Evolutionary conservation across 2,888 invertebrate species (phyloP), one percentile per base, ranked within the genome.

Genomic region (Acleris laterana): DNA sequence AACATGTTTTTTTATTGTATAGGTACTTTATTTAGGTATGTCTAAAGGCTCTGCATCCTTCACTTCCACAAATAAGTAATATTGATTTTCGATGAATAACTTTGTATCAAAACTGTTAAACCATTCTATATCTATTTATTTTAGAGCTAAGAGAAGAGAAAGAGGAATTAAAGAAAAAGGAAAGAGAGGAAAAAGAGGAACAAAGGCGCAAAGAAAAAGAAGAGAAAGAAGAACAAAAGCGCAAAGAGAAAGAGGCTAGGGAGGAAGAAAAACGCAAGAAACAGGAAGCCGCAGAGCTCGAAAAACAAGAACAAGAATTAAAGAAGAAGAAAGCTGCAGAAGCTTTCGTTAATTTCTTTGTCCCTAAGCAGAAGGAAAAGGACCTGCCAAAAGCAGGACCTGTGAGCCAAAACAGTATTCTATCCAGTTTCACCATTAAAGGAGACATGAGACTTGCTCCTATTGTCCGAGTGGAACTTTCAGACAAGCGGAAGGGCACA

Each of bases 401-500:
- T 9, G 75, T 88, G 1, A 92, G 88, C 71, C 87, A 89, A 73
- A 89, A 85, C 65, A 80, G 80, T 71, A 81, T 90, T 78, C 74
- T 93, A 7, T 91, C 93, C 25, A 90, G 88, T 73, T 93, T 93
- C 61, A 85, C 88, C 17, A 83, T 98, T 4, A 98, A 98, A 89
- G 95, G 95, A 46, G 97, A 97, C 80, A 98, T 99, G 98, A 95
- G 95, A 79, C 79, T 99, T 68, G 98, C 99, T 2, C 97, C 97
- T 0, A 78, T 94, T 4, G 87, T 90, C 17, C 94, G 98, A 70
- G 90, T 93, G 56, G 80, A 83, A 13, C 85, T 97, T 16, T 88
- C 88, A 9, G 83, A 90, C 11, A 85, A 93, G 5, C 93, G 93
- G 59, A 95, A 94, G 78, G 72, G 81, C 3, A 73, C 77, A 17